Base-by-base conservation (phyloP, 2,888 invertebrate genomes). In the Caenorhabditis sp. region DNA sequence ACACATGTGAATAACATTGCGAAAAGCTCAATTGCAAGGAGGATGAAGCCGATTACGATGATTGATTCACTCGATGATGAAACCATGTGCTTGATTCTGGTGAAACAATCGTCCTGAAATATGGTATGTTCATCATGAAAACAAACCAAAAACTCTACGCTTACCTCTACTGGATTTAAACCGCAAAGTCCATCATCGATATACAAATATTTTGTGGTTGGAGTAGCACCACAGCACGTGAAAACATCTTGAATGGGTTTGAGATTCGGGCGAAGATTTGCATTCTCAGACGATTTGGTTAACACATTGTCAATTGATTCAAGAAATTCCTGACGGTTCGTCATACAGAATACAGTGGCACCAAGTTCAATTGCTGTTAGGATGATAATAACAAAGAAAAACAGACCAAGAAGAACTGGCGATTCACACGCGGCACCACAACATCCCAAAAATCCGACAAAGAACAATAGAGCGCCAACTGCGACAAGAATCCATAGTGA, bases 361-460 rank as follows among this genome's bases (percentile, higher is more conserved):
- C 79, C 79, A 10, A 84, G 64, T 53, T 86, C 82, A 51, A 84
- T 72, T 23, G 81, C 67, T 10, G 83, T 81, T 23, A 84, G 64
- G 43, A 86, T 77, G n/a, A 84, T 58, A 26, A 86, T 66, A 53
- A 86, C 69, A 64, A 87, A 76, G 70, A 83, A 82, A 75, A 83
- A 86, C 66, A 86, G 65, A 55, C 83, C 83, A 4, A 86, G 77
- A 14, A 84, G 65, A 51, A 84, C 69, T 50, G 77, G 76, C 53
- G 77, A 81, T 59, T 86, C 84, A 59, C 84, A 85, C 36, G 79
- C 81, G 8, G 86, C 84, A 24, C 86, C 86, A 58, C 85, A 86
- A 57, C 86, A 86, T 59, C 86, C 84, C 24, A 86, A 77, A 63
- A 86, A 86, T 37, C 86, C 86, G 27, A 86, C 85, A 27, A 84